Conservation (phyloP, 2,888 invertebrate genomes). For the Invenusta paracnida region DNA sequence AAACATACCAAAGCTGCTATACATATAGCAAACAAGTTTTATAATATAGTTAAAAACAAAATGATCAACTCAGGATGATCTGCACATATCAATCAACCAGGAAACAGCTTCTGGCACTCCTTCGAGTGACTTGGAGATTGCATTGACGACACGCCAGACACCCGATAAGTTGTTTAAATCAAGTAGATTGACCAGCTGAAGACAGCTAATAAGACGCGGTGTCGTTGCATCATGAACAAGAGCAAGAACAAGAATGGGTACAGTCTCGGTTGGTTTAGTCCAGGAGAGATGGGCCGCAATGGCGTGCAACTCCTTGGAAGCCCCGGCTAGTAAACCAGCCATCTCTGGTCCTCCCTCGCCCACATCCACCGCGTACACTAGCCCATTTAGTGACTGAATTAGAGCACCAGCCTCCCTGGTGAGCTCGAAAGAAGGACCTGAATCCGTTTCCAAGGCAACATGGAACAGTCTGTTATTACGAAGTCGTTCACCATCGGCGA, state of each 20-base stretch:
- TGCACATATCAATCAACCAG: not conserved
- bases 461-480: slow-evolving; percentile 16
- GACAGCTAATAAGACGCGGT: slow-evolving; percentile 22
- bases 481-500: not conserved
- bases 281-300: slow-evolving; percentile 29
- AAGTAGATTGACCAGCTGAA: slow-evolving; percentile 9
- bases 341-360: not conserved
- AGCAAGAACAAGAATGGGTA: slow-evolving; percentile 35
- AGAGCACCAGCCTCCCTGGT: not conserved
- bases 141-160: slow-evolving; percentile 34
- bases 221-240: slow-evolving; percentile 12
- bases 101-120: not conserved
- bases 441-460: not conserved
- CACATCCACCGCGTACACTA: slow-evolving; percentile 29
- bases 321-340: not conserved
- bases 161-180: slow-evolving; percentile 30
- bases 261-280: slow-evolving; percentile 27
- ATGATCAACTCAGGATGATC: not conserved
- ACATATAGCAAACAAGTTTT: too few relatives aligned
- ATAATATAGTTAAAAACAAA: too few relatives aligned
- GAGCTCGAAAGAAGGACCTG: not conserved
- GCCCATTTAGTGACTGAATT: slow-evolving; percentile 11
- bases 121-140: not conserved
- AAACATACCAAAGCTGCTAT: too few relatives aligned
- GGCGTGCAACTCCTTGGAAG: not conserved